Base-by-base conservation (phyloP, 2,888 invertebrate genomes). In the Drosophila pseudotalamancana region DNA sequence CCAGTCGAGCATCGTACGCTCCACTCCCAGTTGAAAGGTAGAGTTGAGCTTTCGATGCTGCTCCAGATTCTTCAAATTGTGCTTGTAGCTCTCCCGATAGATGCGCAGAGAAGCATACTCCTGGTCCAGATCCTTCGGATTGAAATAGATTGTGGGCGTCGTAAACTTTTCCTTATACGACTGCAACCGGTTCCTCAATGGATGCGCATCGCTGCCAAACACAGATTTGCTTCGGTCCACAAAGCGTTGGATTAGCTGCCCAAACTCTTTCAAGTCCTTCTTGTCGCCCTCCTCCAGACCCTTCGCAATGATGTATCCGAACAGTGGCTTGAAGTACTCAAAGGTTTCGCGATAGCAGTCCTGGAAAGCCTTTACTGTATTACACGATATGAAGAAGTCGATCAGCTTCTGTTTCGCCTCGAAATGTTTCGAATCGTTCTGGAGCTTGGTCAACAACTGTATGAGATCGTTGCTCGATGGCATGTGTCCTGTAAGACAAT, bases 281-380 rank as follows among this genome's bases (percentile, higher is more conserved):
- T 81, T 65, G 6, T 67, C 64, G 16, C 50, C 57, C 4, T 81
- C 78, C 2, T 82, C 53, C 11, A 89, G 53, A 12, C 88, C 86
- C 27, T 89, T 88, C 14, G 82, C 88, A 2, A 90, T 85, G 9
- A 90, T 87, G 32, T 90, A 91, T 0, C 87, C 90, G 27, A 91
- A 90, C 3, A 90, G 39, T 0, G 91, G 91, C 32, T 87, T 90
- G 9, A 90, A 90, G 35, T 84, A 90, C 51, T 89, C 85, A 19
- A 89, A 90, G 0, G 90, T 74, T 56, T 90, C 87, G 0, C 89
- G 89, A 74, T 90, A 91, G 27, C 90, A 90, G 49, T 90, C 90
- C 40, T 90, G 89, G 12, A 90, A 56, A 0, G 83, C 70, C 48
- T 88, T 90, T 0, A 73, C 63, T 0, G 71, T 61, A 34, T 88